phyloP scores from a whole-genome alignment of 2,113 vertebrate genomes.

The Copsychus sechellarum region DNA sequence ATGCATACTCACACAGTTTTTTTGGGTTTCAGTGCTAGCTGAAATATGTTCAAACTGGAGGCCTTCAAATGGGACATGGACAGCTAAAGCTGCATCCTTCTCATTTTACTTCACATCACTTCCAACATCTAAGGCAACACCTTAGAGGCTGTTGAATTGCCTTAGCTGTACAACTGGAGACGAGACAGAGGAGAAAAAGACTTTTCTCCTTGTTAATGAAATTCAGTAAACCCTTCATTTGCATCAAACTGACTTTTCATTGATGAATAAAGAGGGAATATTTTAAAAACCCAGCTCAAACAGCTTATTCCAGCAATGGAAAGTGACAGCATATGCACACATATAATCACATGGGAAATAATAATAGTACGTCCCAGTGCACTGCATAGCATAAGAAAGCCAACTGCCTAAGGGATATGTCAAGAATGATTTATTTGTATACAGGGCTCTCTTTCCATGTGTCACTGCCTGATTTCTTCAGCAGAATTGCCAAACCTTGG shows the following conservation, averaged over 20 bases:
- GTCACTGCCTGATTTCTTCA: slow-evolving; percentile 58
- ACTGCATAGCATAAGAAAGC: slow-evolving; percentile 42
- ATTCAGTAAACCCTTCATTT: slow-evolving; percentile 61
- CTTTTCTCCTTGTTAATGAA: slow-evolving; percentile 7
- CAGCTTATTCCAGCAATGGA: slow-evolving; percentile 56
- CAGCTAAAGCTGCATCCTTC: not conserved
- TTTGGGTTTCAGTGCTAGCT: not conserved
- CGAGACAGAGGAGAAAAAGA: not conserved
- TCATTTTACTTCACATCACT: not conserved
- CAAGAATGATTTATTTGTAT: slow-evolving; percentile 67
- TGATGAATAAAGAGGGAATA: slow-evolving; percentile 44
- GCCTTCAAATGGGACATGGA: not conserved
- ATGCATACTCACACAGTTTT: not conserved
- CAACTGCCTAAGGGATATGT: slow-evolving; percentile 64
- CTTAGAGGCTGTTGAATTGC: not conserved
- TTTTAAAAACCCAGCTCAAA: slow-evolving; percentile 56
- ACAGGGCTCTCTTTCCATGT: slow-evolving; percentile 13
- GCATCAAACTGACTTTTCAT: slow-evolving; percentile 56
- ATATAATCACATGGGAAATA: slow-evolving; percentile 66
- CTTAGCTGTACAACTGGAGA: not conserved
- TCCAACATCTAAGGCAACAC: not conserved
- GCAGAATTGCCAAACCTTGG: not conserved
- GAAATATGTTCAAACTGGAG: not conserved
- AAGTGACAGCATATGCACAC: slow-evolving; percentile 66
- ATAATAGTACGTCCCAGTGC: slow-evolving; percentile 40